Evolutionary conservation across 1,140 invertebrate species (phyloP), one percentile per base, ranked within the genome.

Genomic region (Copidosoma floridanum): DNA sequence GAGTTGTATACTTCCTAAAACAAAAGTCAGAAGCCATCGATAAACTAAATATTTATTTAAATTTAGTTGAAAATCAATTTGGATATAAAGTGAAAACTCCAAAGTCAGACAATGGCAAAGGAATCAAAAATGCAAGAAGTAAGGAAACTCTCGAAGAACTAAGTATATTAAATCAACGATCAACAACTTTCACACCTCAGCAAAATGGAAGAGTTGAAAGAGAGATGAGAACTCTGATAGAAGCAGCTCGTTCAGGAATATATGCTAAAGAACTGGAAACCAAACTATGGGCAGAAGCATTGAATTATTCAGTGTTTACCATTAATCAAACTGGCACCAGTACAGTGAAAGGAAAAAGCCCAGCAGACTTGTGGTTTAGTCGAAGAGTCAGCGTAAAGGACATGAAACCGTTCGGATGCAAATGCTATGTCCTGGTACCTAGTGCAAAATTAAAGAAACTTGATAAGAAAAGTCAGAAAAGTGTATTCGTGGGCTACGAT

Each of bases 141-240:
- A 64, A 20, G 23, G 59, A n/a, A n/a, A n/a, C n/a, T n/a, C n/a
- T n/a, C n/a, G n/a, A n/a, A n/a, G n/a, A n/a, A n/a, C n/a, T n/a
- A 43, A 69, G 67, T 24, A 59, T 69, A n/a, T 20, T 63, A 26
- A 56, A 67, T 61, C 71, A 21, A 47, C 23, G 20, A 8, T 66
- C 71, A 12, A 64, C 60, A 14, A 3, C 67, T 12, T 74, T 73
- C 57, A 71, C 67, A 23, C 69, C 72, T 4, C 57, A 80, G 57
- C 65, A 71, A 58, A 79, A 79, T 61, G 73, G 73, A 3, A 50
- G 60, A 21, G 66, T 67, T 8, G 69, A 76, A 57, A 52, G 74
- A 32, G 63, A 64, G 26, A 74, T 71, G 55, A 16, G 71, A 43
- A 74, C 70, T 5, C 16, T 72, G 29, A 65, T 75, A 18, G 74